Evolutionary conservation across 2,888 invertebrate genomes (phyloP).

Genomic region (Nemotelus nigrinus): DNA sequence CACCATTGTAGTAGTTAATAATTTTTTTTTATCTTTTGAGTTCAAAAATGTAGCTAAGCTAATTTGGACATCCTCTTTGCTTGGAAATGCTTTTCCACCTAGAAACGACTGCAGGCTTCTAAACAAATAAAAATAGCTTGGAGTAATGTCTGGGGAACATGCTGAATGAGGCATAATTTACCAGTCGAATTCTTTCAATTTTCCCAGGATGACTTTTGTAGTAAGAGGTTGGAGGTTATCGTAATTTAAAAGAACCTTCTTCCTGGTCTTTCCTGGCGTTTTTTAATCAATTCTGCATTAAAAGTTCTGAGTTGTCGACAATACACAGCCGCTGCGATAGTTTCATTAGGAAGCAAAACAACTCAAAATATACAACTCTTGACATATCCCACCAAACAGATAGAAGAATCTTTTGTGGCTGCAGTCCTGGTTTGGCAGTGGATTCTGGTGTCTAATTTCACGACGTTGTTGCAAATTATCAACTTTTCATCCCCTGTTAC

Average conservation of each 20-base stretch:
- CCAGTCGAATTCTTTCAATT: neutral
- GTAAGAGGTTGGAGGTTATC: neutral
- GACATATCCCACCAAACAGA: neutral
- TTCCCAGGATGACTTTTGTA: neutral
- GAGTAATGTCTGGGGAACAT: neutral
- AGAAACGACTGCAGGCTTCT: neutral
- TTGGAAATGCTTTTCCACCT: neutral
- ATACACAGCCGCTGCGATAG: neutral
- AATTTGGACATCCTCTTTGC: no score
- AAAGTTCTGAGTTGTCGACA: neutral
- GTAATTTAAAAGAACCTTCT: neutral
- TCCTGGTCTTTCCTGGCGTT: neutral
- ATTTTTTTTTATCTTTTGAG: no score
- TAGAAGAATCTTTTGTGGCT: neutral
- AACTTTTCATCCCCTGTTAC: neutral
- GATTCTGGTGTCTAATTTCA: no score
- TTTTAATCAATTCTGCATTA: neutral
- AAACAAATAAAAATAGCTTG: neutral
- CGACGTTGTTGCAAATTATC: no score
- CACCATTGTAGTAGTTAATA: no score
- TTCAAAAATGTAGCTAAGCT: no score
- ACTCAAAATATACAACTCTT: neutral
- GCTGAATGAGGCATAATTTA: neutral
- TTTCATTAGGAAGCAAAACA: no score
- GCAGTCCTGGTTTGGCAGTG: no score